A percentile compares a stretch with the other conserved stretches of the same genome.
Evolutionary conservation across 2,888 invertebrate genomes (phyloP).

Genomic region (Steinernema scapterisci): DNA sequence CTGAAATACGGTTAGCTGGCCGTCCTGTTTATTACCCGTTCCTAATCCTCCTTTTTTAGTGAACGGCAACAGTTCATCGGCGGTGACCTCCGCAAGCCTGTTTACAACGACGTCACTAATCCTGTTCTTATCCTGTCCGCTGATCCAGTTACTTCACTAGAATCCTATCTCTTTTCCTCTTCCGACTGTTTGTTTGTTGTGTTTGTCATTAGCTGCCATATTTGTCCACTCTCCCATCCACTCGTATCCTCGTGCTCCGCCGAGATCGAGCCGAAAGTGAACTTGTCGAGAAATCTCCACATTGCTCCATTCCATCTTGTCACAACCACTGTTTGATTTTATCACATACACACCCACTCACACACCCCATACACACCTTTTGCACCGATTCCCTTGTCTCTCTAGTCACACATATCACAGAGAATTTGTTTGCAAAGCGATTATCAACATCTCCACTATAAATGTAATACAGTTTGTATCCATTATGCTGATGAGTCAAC

Average conservation of each 20-base stretch:
- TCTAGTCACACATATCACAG: constrained; percentile 32
- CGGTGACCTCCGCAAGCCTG: background rate
- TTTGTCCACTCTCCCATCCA: background rate
- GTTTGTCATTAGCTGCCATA: constrained; percentile 23
- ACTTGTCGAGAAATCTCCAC: background rate
- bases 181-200: constrained; percentile 8
- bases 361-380: background rate
- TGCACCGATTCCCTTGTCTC: background rate
- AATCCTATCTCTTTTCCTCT: no score
- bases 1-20: constrained; percentile 59
- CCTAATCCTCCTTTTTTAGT: background rate
- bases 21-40: background rate
- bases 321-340: background rate
- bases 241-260: background rate
- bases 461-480: no score
- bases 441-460: background rate
- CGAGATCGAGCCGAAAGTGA: background rate
- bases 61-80: background rate
- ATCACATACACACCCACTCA: background rate
- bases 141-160: constrained; percentile 5
- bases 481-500: no score
- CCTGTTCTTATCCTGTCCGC: background rate
- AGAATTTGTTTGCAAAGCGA: background rate
- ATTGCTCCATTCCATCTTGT: constrained; percentile 15
- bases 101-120: constrained; percentile 4